phyloP scores from a whole-genome alignment of 2,797 vertebrate species.

The Oryzias sinensis region DNA sequence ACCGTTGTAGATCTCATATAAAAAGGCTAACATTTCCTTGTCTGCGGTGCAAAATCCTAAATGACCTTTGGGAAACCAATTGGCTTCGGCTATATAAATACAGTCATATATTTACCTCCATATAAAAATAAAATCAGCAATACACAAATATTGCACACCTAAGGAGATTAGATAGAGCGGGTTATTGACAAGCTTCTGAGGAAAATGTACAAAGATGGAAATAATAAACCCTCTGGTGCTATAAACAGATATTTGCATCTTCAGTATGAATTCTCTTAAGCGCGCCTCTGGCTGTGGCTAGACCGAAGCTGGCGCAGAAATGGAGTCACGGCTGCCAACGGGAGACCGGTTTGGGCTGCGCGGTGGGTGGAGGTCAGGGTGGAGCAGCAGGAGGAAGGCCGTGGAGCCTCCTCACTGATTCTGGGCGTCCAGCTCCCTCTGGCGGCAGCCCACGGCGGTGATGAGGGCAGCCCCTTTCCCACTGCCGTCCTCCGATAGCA shows the following conservation, averaged over 20 bases:
- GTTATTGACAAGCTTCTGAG: conserved; percentile 45
- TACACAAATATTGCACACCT: conserved; percentile 70
- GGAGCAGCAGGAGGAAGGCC: conserved; percentile 41
- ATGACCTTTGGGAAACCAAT: conserved; percentile 52
- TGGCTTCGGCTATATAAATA: conserved; percentile 68
- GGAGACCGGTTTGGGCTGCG: conserved; percentile 60
- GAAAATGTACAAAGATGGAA: conserved; percentile 68
- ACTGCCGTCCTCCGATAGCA: conserved; percentile 91
- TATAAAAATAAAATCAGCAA: conserved; percentile 77
- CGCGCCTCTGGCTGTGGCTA: conserved; percentile 43
- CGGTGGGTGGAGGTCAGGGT: conserved; percentile 48
- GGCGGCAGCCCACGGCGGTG: conserved; percentile 89
- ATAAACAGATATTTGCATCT: conserved; percentile 65
- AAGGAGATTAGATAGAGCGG: conserved; percentile 50
- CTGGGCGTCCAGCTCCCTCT: conserved; percentile 69
- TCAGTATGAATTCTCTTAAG: conserved; percentile 31
- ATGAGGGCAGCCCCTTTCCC: conserved; percentile 96
- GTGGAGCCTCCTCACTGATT: conserved; percentile 60
- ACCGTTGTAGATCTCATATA: conserved; percentile 45
- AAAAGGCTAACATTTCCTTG: conserved; percentile 55
- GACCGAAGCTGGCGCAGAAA: conserved; percentile 36
- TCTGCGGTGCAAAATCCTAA: conserved; percentile 49
- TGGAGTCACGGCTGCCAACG: conserved; percentile 75
- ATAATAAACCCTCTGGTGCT: conserved; percentile 58
- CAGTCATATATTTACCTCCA: conserved; percentile 67